Evolutionary conservation across 2,113 vertebrate genomes (phyloP).

Genomic region (Platysternon megacephalum): DNA sequence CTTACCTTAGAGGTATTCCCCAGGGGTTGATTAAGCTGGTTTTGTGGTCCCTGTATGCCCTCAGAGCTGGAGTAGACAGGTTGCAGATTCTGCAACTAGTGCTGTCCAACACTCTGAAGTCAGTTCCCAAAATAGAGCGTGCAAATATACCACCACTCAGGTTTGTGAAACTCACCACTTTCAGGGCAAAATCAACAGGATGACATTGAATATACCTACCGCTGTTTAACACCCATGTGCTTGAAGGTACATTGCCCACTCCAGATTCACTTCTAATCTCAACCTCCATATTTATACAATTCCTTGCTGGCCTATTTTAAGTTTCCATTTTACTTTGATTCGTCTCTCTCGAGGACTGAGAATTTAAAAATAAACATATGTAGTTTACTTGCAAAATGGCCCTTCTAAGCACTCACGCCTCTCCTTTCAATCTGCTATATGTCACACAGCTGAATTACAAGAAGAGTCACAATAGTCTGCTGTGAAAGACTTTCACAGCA

Average conservation of each 20-base stretch:
- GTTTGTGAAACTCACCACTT: not conserved
- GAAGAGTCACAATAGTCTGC: not conserved
- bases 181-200: not conserved
- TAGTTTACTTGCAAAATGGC: not conserved
- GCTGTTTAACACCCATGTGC: not conserved
- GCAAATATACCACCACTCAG: not conserved
- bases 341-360: not conserved
- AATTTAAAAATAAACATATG: not conserved
- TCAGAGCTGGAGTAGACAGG: not conserved
- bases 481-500: not conserved
- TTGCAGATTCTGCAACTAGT: not conserved
- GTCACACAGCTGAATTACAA: constrained; percentile 1
- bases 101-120: not conserved
- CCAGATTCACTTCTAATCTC: not conserved
- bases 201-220: not conserved
- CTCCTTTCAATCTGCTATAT: not conserved
- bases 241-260: not conserved
- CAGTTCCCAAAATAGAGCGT: not conserved
- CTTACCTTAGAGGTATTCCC: fast-evolving
- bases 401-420: not conserved
- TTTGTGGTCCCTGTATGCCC: not conserved
- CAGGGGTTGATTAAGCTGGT: not conserved
- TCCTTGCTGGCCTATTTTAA: not conserved
- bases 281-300: not conserved
- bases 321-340: not conserved